These are phyloP conservation scores for Cacoxenus indagator DNA, from an alignment of 2,888 invertebrate genomes.

Conservation along the genomic window DNA sequence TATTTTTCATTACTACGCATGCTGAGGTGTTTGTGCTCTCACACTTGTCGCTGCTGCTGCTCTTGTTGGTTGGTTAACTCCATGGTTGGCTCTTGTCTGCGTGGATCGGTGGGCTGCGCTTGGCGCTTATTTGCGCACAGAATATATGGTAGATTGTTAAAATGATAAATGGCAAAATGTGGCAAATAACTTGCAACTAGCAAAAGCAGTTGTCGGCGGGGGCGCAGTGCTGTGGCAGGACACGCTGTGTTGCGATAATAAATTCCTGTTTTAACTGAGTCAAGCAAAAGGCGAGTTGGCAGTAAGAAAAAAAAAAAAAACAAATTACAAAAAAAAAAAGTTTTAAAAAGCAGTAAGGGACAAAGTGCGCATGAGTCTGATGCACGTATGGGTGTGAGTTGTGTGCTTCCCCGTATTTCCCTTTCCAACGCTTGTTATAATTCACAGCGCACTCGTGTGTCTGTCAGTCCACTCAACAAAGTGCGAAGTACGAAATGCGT, in stretches of 20 bases:
- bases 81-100: not conserved
- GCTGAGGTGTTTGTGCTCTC: not conserved
- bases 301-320: not conserved
- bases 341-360: too few species aligned
- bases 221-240: not conserved
- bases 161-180: slow-evolving; percentile 21
- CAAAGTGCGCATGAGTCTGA: too few species aligned
- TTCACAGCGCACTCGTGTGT: too few species aligned
- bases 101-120: not conserved
- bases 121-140: not conserved
- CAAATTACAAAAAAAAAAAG: not conserved
- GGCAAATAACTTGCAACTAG: slow-evolving; percentile 23
- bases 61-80: too few species aligned
- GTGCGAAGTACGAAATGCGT: slow-evolving; percentile 14
- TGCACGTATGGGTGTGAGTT: not conserved
- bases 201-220: slow-evolving; percentile 8
- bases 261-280: slow-evolving; percentile 17
- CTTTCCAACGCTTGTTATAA: not conserved
- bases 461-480: not conserved
- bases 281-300: not conserved
- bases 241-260: slow-evolving; percentile 11
- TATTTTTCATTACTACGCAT: slow-evolving; percentile 9
- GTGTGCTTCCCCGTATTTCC: not conserved
- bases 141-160: slow-evolving; percentile 17
- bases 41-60: not conserved